Base-by-base conservation (phyloP, 1,140 invertebrate genomes). In the Arion vulgaris region DNA sequence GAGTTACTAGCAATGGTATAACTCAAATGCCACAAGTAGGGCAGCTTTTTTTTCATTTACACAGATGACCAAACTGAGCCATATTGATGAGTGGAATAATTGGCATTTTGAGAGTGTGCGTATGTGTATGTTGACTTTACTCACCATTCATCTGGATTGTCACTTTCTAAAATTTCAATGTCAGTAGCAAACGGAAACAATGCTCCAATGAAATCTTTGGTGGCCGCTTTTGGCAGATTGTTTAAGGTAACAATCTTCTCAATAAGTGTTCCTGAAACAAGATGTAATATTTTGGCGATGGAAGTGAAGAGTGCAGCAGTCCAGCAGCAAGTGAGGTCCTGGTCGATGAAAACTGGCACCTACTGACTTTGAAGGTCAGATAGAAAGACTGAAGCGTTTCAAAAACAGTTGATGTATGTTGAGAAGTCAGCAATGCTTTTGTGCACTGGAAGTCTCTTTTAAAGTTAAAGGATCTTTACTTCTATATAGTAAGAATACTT, bases 201-300 rank as follows among this genome's bases (percentile, higher is more conserved):
- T 32, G 79, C 79, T 23, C 79, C 79, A 68, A 81, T 81, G 79
- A 81, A 81, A 73, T 81, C 79, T 53, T 81, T 81, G 17, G 79
- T 81, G 69, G 79, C 79, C 32, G 68, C 68, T 73, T 73, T 72
- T n/a, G 79, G 79, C 69, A 81, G 51, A 36, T 73, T 81, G 79
- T 49, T 81, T 53, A 81, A 57, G n/a, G 79, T 81, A 68, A 81
- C 79, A 53, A 36, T 45, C 71, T 73, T 81, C 79, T 81, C 79
- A 26, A 81, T 53, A 7, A 73, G 68, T 5, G 49, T 81, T 41
- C 79, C 79, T 81, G 79, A 81, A 81, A 81, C 4, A 49, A 81
- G 66, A 78, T 38, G 15, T 45, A 75, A 75, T 11, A 77, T 57
- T 57, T 45, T 77, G 57, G 75, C 75, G 49, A 77, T 23, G 51